A percentile compares a stretch with the other conserved stretches of the same genome.
Conservation (phyloP, 2,888 invertebrate species). For the Lottia scabra region DNA sequence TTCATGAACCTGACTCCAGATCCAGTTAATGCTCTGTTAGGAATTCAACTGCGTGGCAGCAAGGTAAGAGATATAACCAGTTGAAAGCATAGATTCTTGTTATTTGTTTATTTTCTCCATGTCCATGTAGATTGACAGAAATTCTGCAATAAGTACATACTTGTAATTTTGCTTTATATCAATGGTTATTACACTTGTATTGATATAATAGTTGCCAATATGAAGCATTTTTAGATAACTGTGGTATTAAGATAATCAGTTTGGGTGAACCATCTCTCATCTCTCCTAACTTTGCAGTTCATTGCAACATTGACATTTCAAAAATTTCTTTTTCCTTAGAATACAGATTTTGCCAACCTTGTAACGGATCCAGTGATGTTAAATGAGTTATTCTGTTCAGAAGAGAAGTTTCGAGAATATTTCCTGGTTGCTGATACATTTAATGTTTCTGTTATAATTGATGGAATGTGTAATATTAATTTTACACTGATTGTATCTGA, state of each 20-base stretch:
- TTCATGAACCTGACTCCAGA: conserved; percentile 28
- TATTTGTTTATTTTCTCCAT: too few species aligned
- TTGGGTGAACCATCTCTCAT: too few species aligned
- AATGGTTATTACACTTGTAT: too few species aligned
- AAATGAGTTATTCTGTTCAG: conserved; percentile 27
- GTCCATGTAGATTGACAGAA: too few species aligned
- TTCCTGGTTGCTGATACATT: conserved; percentile 27
- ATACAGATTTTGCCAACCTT: conserved; percentile 14
- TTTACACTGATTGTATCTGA: conserved; percentile 26
- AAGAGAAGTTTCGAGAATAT: conserved; percentile 24
- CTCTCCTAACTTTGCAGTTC: neutral
- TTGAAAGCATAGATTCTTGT: too few species aligned
- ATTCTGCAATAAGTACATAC: too few species aligned
- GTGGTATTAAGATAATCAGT: neutral
- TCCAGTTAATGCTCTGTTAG: conserved; percentile 27
- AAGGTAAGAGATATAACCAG: conserved; percentile 34
- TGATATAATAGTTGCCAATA: too few species aligned
- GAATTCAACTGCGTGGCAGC: conserved; percentile 25
- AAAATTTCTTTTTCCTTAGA: conserved; percentile 19
- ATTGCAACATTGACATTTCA: neutral
- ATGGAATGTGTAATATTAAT: conserved; percentile 29
- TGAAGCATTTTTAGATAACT: neutral
- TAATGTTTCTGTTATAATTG: conserved; percentile 27
- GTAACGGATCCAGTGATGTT: conserved; percentile 13
- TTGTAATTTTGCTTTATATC: too few species aligned